A percentile compares a stretch with the other conserved stretches of the same genome.
Conservation (phyloP, 2,797 vertebrate genomes). For the Valencia hispanica region DNA sequence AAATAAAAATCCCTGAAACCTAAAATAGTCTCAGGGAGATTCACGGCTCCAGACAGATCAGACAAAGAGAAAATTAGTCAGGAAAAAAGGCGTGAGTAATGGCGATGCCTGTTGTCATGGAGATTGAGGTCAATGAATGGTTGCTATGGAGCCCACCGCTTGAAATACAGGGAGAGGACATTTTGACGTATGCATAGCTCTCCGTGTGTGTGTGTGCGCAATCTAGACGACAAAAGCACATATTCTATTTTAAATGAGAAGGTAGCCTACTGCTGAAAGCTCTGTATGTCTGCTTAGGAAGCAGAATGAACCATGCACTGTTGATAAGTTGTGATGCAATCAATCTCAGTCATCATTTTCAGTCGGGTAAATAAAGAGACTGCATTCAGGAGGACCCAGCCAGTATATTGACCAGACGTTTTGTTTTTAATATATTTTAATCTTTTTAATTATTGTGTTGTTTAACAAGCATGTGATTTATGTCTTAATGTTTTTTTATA, state of each 20-base stretch:
- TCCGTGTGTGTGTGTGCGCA: constrained; percentile 27
- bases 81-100: constrained; percentile 59
- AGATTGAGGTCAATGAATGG: constrained; percentile 75
- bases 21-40: constrained; percentile 20
- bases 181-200: constrained; percentile 34
- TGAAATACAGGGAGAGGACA: constrained; percentile 65
- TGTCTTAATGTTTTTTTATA: not conserved
- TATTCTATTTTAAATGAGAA: constrained; percentile 43
- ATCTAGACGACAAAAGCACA: constrained; percentile 31
- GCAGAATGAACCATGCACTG: not conserved
- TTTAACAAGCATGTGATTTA: not conserved
- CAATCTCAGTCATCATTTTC: not conserved
- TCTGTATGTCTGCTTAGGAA: not conserved
- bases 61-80: constrained; percentile 76
- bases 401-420: not conserved
- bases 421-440: not conserved
- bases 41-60: constrained; percentile 49
- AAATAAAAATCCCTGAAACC: too few relatives aligned
- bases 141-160: constrained; percentile 73
- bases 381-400: not conserved
- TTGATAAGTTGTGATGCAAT: not conserved
- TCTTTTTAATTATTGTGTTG: not conserved
- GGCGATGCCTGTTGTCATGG: constrained; percentile 76
- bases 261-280: constrained; percentile 3
- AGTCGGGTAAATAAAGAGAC: not conserved